Conservation (phyloP, 30 jellyfish, hydroid and myxozoan species). For the Aurelia aurita region DNA sequence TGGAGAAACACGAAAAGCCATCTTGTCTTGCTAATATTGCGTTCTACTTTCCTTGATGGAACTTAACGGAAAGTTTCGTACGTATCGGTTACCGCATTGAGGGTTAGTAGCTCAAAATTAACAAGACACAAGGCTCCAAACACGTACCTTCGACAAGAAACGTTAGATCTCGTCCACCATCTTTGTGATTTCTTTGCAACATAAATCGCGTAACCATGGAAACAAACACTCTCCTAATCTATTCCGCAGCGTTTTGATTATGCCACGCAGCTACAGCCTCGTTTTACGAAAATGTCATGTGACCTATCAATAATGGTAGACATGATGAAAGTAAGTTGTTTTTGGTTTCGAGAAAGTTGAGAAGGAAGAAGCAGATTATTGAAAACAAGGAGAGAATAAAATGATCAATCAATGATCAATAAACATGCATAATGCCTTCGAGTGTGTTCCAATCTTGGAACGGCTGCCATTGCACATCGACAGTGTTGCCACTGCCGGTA, state of each 20-base stretch:
- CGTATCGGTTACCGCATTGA: no score
- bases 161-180: no score
- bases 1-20: conserved; percentile 77
- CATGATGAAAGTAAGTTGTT: conserved; percentile 5
- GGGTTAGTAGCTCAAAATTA: background rate
- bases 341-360: background rate
- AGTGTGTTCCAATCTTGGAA: conserved; percentile 86
- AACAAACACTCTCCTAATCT: no score
- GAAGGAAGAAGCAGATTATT: no score
- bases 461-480: conserved; percentile 93
- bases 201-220: no score
- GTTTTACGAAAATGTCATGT: background rate
- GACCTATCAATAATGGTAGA: background rate
- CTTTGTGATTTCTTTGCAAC: no score
- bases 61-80: no score
- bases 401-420: background rate
- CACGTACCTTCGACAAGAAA: no score
- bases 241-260: no score
- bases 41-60: no score
- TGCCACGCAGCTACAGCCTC: no score
- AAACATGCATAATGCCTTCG: conserved; percentile 96
- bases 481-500: conserved; percentile 89
- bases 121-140: no score
- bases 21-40: background rate
- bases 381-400: background rate